These are phyloP conservation scores for Gymnoscopelus braueri DNA, from an alignment of 2,797 vertebrate genomes.

Conservation along the genomic window DNA sequence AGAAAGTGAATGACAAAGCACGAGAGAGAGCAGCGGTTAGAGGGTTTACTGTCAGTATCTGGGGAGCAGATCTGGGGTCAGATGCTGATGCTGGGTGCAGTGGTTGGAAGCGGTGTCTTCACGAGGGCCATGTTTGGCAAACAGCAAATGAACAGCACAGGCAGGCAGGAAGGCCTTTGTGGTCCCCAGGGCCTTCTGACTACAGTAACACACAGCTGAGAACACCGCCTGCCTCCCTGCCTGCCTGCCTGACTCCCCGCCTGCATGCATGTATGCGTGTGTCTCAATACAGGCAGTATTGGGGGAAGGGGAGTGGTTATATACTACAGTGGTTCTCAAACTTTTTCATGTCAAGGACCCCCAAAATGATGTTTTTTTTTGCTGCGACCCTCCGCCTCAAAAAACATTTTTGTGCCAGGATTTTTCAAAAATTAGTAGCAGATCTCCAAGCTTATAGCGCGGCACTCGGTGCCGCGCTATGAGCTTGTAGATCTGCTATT, in stretches of 20 bases:
- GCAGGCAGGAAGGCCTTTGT: slow-evolving; percentile 15
- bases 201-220: slow-evolving; percentile 66
- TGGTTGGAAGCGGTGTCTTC: slow-evolving; percentile 26
- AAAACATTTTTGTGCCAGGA: no score
- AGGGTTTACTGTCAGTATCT: slow-evolving; percentile 14
- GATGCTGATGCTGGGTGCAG: slow-evolving; percentile 21
- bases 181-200: slow-evolving; percentile 40
- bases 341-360: no score
- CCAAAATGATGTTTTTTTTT: no score
- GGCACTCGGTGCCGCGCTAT: no score
- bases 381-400: no score
- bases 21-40: neutral
- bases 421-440: no score
- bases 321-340: slow-evolving; percentile 1
- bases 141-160: slow-evolving; percentile 49
- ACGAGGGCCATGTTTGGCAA: slow-evolving; percentile 36
- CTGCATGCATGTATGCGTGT: slow-evolving; percentile 38
- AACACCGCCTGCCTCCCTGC: slow-evolving; percentile 37
- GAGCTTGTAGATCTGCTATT: no score
- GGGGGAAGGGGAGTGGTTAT: slow-evolving; percentile 40
- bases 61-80: slow-evolving; percentile 12
- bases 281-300: slow-evolving; percentile 23
- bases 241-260: slow-evolving; percentile 42
- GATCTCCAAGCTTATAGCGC: no score
- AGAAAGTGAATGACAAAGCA: no score